phyloP scores from a whole-genome alignment of 2,797 vertebrate genomes.

The Selene dorsalis region DNA sequence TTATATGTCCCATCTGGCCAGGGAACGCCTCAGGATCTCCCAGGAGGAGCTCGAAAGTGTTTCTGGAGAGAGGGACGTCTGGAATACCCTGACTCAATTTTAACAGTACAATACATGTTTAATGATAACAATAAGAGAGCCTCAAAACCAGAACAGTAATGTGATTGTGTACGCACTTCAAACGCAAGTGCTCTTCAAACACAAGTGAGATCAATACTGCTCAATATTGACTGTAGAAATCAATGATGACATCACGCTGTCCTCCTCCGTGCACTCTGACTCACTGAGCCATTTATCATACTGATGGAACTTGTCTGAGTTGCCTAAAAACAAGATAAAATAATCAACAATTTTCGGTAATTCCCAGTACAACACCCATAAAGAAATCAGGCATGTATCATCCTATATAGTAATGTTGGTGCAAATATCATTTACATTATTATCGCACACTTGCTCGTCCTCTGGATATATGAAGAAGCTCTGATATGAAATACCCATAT shows the following conservation, averaged over 20 bases:
- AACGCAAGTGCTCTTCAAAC: conserved; percentile 30
- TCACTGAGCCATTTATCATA: background rate
- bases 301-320: background rate
- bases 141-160: background rate
- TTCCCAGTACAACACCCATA: background rate
- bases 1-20: background rate
- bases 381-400: too few relatives aligned
- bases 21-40: background rate
- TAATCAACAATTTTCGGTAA: too few relatives aligned
- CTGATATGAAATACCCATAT: too few relatives aligned
- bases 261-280: background rate
- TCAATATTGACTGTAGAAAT: conserved; percentile 74
- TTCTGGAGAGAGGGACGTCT: too few relatives aligned
- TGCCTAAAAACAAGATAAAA: background rate
- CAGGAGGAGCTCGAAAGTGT: background rate
- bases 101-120: too few relatives aligned
- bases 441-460: too few relatives aligned
- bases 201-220: conserved; percentile 46
- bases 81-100: too few relatives aligned
- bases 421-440: too few relatives aligned
- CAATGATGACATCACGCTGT: conserved; percentile 26
- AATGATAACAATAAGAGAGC: too few relatives aligned
- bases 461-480: too few relatives aligned
- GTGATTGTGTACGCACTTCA: conserved; percentile 5
- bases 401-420: too few relatives aligned